phyloP scores from a whole-genome alignment of 1,140 invertebrate genomes.

The Nebria ingens region DNA sequence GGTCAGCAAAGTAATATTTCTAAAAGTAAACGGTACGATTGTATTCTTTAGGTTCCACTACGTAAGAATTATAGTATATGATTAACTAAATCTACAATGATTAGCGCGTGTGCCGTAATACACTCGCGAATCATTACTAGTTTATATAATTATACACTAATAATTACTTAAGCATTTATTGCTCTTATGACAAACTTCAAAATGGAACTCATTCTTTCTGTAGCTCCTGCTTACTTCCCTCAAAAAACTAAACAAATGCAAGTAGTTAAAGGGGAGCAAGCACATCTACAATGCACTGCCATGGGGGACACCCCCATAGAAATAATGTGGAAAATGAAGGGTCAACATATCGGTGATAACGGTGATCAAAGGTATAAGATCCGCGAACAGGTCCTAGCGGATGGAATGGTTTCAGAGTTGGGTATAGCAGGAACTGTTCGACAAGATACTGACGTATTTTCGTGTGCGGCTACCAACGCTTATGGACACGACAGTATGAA shows the following conservation, averaged over 20 bases:
- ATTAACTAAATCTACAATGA: no score
- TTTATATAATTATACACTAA: no score
- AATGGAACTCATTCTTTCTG: no score
- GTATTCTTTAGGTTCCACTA: no score
- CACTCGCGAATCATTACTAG: no score
- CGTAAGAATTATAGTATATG: no score
- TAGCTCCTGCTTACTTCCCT: conserved; percentile 75
- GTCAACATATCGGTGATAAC: conserved; percentile 55
- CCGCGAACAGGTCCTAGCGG: conserved; percentile 60
- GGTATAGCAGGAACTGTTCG: conserved; percentile 72
- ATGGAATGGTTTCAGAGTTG: conserved; percentile 76
- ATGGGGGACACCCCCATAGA: conserved; percentile 81
- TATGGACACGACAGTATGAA: conserved; percentile 86
- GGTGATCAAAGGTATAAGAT: conserved; percentile 53
- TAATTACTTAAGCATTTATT: no score
- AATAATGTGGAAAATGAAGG: conserved; percentile 62
- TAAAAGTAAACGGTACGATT: conserved; percentile 80
- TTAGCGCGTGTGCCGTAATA: no score
- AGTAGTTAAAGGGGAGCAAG: conserved; percentile 62
- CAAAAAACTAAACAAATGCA: conserved; percentile 67
- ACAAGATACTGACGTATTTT: conserved; percentile 80
- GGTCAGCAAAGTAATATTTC: conserved; percentile 75
- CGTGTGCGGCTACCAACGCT: conserved; percentile 77
- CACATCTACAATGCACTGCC: conserved; percentile 74
- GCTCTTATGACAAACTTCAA: no score